Evolutionary conservation across 2,888 invertebrate species (phyloP), one percentile per base, ranked within the genome.

Genomic region (Dimorphilus gyrociliatus): DNA sequence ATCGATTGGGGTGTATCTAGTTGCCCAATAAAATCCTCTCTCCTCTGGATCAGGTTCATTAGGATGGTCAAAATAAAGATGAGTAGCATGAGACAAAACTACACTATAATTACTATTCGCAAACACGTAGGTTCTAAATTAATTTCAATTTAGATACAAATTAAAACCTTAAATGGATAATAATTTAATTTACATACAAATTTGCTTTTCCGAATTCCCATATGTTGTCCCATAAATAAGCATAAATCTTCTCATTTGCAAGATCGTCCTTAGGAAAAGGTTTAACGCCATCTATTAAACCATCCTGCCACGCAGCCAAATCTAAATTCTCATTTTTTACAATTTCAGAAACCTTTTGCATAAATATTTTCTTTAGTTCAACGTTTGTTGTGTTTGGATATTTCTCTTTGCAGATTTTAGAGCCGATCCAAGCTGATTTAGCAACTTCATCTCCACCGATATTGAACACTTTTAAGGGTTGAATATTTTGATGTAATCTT

Each of bases 401-500:
- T 13, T 47, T 29, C 14, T 33, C 23, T 6, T 36, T 25, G 34
- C 57, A 57, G n/a, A 25, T 28, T 2, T 49, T 26, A 2, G 55
- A 55, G 19, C 50, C 45, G 14, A 42, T 33, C 55, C 54, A 56
- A 2, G 54, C 53, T 4, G 47, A 47, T 1, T 16, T 16, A 0
- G 50, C 42, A 3, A 50, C 50, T 34, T 55, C 55, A 31, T 55
- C 56, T 2, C 54, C 54, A 4, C 54, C 56, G 26, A 49, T 50
- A 36, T 56, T 47, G 33, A 47, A 53, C 2, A 38, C 35, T 17
- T 37, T 37, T 16, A 56, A 32, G 2, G 46, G 47, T 29, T 45
- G 42, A 12, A 42, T 36, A 4, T 39, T 39, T 14, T 29, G 16
- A 29, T 50, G 48, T 23, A 50, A 10, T n/a, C 8, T 41, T 0